phyloP scores from a whole-genome alignment of 2,888 invertebrate species.

The Papilio gigon region DNA sequence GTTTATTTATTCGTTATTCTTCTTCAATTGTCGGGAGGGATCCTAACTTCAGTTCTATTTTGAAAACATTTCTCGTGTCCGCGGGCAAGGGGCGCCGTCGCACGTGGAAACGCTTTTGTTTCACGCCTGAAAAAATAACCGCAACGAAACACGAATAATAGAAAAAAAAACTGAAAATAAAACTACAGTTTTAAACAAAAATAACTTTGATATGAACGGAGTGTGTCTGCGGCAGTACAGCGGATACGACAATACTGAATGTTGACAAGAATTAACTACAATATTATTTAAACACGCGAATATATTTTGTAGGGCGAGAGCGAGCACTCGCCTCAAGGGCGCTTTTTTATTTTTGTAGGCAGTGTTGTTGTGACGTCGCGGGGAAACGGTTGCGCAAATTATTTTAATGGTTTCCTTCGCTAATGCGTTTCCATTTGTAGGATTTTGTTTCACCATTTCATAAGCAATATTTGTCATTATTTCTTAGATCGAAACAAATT shows the following conservation, averaged over 20 bases:
- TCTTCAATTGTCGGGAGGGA: not conserved
- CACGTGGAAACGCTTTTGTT: slow-evolving; percentile 17
- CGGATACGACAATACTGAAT: not conserved
- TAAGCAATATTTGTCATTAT: not conserved
- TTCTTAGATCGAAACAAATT: not conserved
- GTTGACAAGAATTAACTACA: not conserved
- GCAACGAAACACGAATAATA: not conserved
- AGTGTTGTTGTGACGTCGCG: slow-evolving; percentile 11
- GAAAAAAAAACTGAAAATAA: not conserved
- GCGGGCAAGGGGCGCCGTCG: slow-evolving; percentile 10
- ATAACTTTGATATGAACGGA: not conserved
- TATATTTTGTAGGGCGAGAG: not conserved
- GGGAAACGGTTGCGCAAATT: slow-evolving; percentile 14
- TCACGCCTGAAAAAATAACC: slow-evolving; percentile 24
- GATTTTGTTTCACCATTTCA: slow-evolving; percentile 5
- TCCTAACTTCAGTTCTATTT: slow-evolving; percentile 3
- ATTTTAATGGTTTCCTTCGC: slow-evolving; percentile 20
- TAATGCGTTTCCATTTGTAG: slow-evolving; percentile 17
- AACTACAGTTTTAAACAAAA: not conserved
- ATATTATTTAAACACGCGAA: not conserved
- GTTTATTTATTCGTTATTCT: not conserved
- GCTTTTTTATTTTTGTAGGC: slow-evolving; percentile 4
- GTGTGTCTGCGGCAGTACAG: not conserved
- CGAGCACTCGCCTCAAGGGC: not conserved
- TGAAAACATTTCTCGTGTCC: slow-evolving; percentile 6